Conservation (phyloP, 1,140 invertebrate genomes). For the Drosophila ananassae region DNA sequence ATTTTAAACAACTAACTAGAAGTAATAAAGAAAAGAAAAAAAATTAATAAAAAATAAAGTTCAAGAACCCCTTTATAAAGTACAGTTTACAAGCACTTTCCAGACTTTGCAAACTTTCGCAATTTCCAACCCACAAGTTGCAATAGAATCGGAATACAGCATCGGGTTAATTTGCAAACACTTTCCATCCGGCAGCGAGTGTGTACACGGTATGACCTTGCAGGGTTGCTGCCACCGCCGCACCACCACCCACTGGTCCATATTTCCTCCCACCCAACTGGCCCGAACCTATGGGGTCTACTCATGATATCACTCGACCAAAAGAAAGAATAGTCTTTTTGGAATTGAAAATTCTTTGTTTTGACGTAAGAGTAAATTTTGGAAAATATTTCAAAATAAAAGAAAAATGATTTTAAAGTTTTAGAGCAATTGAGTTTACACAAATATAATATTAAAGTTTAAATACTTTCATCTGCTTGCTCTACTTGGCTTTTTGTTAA, state of each 20-base stretch:
- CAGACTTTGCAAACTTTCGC: background rate
- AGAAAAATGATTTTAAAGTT: background rate
- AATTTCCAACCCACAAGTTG: constrained; percentile 3
- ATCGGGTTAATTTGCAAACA: constrained; percentile 11
- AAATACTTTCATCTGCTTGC: constrained; percentile 12
- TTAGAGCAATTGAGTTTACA: background rate
- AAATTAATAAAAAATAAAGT: background rate
- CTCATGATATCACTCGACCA: constrained; percentile 38
- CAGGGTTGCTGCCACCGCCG: constrained; percentile 24
- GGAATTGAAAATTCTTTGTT: constrained; percentile 31
- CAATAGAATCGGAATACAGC: background rate
- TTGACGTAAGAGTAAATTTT: constrained; percentile 58
- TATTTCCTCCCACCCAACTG: constrained; percentile 1
- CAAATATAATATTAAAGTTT: constrained; percentile 23
- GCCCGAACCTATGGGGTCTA: constrained; percentile 21
- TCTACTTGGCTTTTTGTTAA: constrained; percentile 33
- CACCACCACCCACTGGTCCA: constrained; percentile 5
- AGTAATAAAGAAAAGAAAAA: background rate
- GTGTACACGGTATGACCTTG: constrained; percentile 46
- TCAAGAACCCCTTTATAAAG: background rate
- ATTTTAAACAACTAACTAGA: background rate
- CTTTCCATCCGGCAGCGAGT: constrained; percentile 12
- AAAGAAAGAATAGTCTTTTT: constrained; percentile 13
- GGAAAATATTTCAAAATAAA: constrained; percentile 9
- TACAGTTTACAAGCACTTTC: constrained; percentile 3